Base-by-base conservation (phyloP, 2,888 invertebrate species). In the Volucella zonaria region DNA sequence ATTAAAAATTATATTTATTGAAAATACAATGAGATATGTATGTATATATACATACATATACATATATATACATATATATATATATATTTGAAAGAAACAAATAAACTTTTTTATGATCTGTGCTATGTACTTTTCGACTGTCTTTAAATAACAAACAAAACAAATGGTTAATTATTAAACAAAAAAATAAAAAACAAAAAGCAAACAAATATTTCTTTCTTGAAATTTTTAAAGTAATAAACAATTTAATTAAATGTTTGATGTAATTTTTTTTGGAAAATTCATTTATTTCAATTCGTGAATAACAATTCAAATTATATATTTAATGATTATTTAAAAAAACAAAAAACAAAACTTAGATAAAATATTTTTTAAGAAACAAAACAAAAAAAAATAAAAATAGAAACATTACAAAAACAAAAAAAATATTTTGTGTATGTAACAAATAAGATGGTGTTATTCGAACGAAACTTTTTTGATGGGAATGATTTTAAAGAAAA, bases 381-480 rank as follows among this genome's bases (percentile, higher is more conserved):
- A 18, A 18, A 51, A 51, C 51, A 23, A 8, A 51, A 73, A 18
- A 66, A 73, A 59, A 38, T 23, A 40, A 74, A 58, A 15, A 47
- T 18, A 18, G 18, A 18, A 18, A 18, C 18, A 18, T 18, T 18
- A 18, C 2, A 18, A 18, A 18, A 18, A 18, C 2, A 23, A 15
- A 14, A 70, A 70, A 54, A 74, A 68, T 56, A 56, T 80, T 75
- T 80, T 75, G 68, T 80, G 80, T 80, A 80, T 75, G 62, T 80
- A 80, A 54, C 18, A 58, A 56, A 6, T 58, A 66, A 81, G 71
- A 71, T 52, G 64, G 64, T 82, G 59, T 82, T 77, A 77, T 66
- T 64, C 71, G 70, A 64, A 66, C 54, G 59, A 77, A 59, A 49
- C 56, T 82, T 77, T 82, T 82, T 77, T 66, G 59, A 76, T 77